Evolutionary conservation across 2,888 invertebrate genomes (phyloP).

Genomic region (Lacanobia wlatinum): DNA sequence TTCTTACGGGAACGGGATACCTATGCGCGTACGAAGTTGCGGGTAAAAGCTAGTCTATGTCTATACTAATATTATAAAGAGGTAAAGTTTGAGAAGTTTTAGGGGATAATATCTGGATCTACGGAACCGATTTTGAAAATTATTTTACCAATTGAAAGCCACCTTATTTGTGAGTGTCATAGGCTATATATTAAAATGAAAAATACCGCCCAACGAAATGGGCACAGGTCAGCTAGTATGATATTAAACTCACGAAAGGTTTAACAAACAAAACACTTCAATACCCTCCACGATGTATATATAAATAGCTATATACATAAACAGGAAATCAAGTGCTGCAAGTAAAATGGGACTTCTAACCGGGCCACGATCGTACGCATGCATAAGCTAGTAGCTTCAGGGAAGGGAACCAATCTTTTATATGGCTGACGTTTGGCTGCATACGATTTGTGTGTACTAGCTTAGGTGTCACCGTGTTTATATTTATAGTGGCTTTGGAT

Average conservation of each 20-base stretch:
- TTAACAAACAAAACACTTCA: conserved; percentile 18
- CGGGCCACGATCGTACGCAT: conserved; percentile 52
- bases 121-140: too few species aligned
- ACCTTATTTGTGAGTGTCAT: too few species aligned
- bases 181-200: too few species aligned
- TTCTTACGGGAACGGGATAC: too few species aligned
- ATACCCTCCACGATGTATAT: too few species aligned
- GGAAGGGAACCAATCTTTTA: conserved; percentile 55
- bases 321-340: conserved; percentile 62
- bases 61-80: too few species aligned
- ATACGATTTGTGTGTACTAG: conserved; percentile 46
- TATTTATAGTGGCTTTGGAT: conserved; percentile 29
- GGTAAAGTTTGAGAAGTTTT: too few species aligned
- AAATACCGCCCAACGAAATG: too few species aligned
- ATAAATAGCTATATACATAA: conserved; percentile 43
- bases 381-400: conserved; percentile 57
- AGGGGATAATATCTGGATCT: too few species aligned
- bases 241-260: background rate
- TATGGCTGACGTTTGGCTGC: conserved; percentile 46
- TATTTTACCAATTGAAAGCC: too few species aligned
- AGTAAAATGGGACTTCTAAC: conserved; percentile 52
- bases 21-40: too few species aligned
- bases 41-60: too few species aligned
- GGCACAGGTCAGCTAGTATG: background rate
- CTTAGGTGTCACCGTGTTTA: conserved; percentile 6